These are phyloP conservation scores for Schrankia costaestrigalis DNA, from an alignment of 2,888 invertebrate species.

Conservation along the genomic window DNA sequence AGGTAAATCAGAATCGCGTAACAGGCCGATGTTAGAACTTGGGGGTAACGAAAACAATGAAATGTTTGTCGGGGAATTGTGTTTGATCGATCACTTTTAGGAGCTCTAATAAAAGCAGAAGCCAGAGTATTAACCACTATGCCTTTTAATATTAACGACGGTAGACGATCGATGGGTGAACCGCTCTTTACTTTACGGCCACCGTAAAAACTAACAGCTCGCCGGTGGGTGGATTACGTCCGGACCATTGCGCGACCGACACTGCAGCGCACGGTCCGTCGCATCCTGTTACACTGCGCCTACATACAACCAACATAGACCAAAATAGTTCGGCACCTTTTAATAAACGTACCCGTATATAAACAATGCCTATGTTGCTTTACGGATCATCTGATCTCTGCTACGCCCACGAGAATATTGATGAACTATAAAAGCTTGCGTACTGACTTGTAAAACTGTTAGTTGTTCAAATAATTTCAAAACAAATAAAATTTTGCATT, in stretches of 20 bases:
- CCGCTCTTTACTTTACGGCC: slow-evolving; percentile 59
- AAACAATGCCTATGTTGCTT: neutral
- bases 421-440: no score
- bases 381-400: neutral
- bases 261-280: slow-evolving; percentile 38
- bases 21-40: slow-evolving; percentile 39
- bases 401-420: neutral
- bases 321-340: slow-evolving; percentile 31
- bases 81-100: slow-evolving; percentile 48
- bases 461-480: no score
- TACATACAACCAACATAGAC: slow-evolving; percentile 15
- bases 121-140: slow-evolving; percentile 33
- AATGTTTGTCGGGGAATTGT: slow-evolving; percentile 35
- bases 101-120: slow-evolving; percentile 41
- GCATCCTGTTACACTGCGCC: slow-evolving; percentile 32
- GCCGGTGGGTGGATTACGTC: slow-evolving; percentile 54
- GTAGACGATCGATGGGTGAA: slow-evolving; percentile 49
- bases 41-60: slow-evolving; percentile 38
- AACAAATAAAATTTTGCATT: no score
- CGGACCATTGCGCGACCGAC: slow-evolving; percentile 53
- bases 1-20: slow-evolving; percentile 37
- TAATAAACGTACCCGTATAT: slow-evolving; percentile 8
- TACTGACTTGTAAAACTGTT: no score
- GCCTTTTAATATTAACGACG: slow-evolving; percentile 57
- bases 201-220: slow-evolving; percentile 67